Base-by-base conservation (phyloP, 2,797 vertebrate species). In the Australoheros facetus region DNA sequence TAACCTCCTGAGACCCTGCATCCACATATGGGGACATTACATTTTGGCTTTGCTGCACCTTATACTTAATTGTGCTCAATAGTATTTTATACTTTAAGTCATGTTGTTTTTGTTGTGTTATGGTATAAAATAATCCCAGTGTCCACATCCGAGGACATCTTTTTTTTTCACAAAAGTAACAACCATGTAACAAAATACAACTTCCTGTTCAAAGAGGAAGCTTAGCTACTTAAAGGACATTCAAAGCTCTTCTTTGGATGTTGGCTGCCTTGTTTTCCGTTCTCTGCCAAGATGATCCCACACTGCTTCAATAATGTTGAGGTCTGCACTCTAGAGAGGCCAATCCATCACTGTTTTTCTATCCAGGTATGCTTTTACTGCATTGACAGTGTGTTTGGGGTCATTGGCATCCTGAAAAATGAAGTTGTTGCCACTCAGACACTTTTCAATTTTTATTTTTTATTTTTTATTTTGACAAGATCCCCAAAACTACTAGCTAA, bases 221-320 rank as follows among this genome's bases (percentile, higher is more conserved):
- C n/a, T n/a, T n/a, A n/a, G n/a, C n/a, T 19, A 17, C 60, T 45
- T 64, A 16, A 28, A 45, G 13, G 21, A 26, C 5, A 0, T 45
- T 19, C 21, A 64, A 45, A 64, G 1, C 14, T 45, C 60, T 45
- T 64, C 39, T 28, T 64, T 64, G 60, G 26, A 28, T 64, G 14
- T 64, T 64, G 14, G 23, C 62, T 66, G 23, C 42, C 62, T 66
- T 66, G 11, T 48, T 16, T 66, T 66, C 1, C 5, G 3, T 66
- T 66, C 23, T 66, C 62, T 48, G 16, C 9, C 62, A 28, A 48
- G 39, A 48, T 48, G 39, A 48, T 28, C 62, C 39, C 23, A 66
- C 14, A 28, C 39, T 3, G 39, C 39, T 66, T 66, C 1, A 66
- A 28, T 17, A 28, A 17, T 64, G 60, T 45, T 64, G 45, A 64